Percentiles rank a stretch among this genome's conserved stretches.
Conservation (phyloP, 2,888 invertebrate species). For the Ochropleura leucogaster region DNA sequence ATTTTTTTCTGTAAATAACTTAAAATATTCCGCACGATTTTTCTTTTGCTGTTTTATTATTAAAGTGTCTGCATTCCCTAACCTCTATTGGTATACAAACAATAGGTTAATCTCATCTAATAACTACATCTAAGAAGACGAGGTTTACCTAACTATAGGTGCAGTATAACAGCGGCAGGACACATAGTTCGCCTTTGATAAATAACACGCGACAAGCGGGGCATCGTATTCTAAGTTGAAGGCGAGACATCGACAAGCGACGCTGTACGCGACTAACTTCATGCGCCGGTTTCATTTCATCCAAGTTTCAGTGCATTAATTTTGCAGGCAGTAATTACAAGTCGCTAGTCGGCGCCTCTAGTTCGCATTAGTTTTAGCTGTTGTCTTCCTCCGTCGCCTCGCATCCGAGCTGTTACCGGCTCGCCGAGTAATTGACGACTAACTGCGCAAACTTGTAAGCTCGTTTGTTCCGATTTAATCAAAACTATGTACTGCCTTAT, state of each 20-base stretch:
- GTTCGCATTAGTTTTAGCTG: constrained; percentile 87
- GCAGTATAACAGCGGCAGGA: constrained; percentile 20
- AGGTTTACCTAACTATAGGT: constrained; percentile 12
- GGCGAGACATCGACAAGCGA: constrained; percentile 73
- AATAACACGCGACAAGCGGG: constrained; percentile 63
- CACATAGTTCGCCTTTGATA: constrained; percentile 64
- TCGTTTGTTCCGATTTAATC: constrained; percentile 83
- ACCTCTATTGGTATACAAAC: constrained; percentile 46
- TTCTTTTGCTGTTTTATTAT: constrained; percentile 12
- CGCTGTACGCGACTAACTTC: constrained; percentile 78
- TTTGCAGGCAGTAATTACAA: constrained; percentile 90
- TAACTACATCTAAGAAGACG: background rate
- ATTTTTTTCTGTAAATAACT: constrained; percentile 30
- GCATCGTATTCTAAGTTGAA: constrained; percentile 77
- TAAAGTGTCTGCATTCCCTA: constrained; percentile 12
- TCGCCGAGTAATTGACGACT: constrained; percentile 82
- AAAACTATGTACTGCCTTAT: constrained; percentile 70
- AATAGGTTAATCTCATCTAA: constrained; percentile 6
- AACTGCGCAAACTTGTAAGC: constrained; percentile 82
- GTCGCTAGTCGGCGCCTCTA: constrained; percentile 85
- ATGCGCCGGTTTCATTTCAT: constrained; percentile 88
- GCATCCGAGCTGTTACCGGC: constrained; percentile 78
- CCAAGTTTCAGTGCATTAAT: constrained; percentile 89
- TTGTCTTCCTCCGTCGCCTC: constrained; percentile 80
- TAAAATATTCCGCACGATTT: constrained; percentile 19